These are phyloP conservation scores for Punctoribates punctum DNA, from an alignment of 2,888 invertebrate genomes.

Conservation along the genomic window DNA sequence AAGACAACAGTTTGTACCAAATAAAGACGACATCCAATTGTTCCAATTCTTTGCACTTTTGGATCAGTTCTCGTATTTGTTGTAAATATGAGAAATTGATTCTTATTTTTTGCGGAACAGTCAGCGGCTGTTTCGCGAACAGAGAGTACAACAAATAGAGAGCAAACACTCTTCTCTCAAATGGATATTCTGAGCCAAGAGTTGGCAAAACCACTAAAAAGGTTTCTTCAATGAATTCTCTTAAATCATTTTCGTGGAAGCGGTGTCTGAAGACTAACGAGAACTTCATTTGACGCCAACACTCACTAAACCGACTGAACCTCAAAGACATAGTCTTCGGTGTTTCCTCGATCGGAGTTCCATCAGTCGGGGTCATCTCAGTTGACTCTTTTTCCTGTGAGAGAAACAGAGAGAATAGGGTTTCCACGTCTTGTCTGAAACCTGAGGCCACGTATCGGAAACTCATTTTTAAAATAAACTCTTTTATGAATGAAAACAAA, in stretches of 20 bases:
- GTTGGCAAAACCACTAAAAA: background rate
- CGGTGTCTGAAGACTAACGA: background rate
- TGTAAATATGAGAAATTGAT: slow-evolving; percentile 3
- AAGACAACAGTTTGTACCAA: slow-evolving; percentile 13
- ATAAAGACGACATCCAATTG: slow-evolving; percentile 18
- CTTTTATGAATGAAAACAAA: no score
- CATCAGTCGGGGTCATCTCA: background rate
- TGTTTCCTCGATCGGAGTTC: no score
- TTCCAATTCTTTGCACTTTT: background rate
- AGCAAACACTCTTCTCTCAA: background rate
- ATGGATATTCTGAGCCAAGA: background rate
- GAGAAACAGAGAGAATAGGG: background rate
- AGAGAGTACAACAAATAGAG: slow-evolving; percentile 31
- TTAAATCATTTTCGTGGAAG: background rate
- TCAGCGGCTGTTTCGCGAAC: background rate
- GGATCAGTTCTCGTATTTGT: background rate
- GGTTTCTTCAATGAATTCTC: slow-evolving; percentile 4
- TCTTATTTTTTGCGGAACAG: background rate
- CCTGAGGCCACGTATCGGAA: background rate
- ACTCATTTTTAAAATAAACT: background rate
- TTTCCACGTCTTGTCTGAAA: slow-evolving; percentile 14
- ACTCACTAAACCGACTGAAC: background rate
- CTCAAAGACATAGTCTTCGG: background rate
- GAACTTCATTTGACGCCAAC: slow-evolving; percentile 24
- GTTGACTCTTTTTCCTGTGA: no score